These are phyloP conservation scores for Nemopilema nomurai DNA, from an alignment of 30 jellyfish, hydroid and myxozoan species.

Conservation along the genomic window DNA sequence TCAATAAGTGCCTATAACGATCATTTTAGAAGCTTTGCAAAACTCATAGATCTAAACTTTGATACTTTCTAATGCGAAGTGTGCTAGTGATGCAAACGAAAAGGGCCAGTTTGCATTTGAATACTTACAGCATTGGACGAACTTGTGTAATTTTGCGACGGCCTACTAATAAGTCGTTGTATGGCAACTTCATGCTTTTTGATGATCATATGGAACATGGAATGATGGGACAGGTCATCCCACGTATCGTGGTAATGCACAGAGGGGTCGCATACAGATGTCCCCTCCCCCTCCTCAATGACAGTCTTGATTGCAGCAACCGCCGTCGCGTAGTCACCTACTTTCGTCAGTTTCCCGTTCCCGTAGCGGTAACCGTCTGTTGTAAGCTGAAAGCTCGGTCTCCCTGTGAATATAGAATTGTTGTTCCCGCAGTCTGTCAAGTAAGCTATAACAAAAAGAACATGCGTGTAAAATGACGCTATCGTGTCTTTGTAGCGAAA, in stretches of 20 bases:
- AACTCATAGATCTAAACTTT: no score
- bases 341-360: constrained; percentile 45
- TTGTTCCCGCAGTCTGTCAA: constrained; percentile 58
- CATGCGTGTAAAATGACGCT: constrained; percentile 51
- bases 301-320: constrained; percentile 35
- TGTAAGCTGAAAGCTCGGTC: constrained; percentile 25
- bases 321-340: constrained; percentile 48
- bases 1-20: no score
- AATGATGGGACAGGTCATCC: constrained; percentile 57
- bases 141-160: background rate
- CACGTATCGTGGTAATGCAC: constrained; percentile 31
- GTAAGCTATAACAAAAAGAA: constrained; percentile 26
- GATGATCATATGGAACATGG: constrained; percentile 42
- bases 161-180: background rate
- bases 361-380: constrained; percentile 49
- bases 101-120: background rate
- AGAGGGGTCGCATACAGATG: constrained; percentile 58
- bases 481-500: constrained; percentile 20
- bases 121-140: constrained; percentile 26
- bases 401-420: constrained; percentile 51
- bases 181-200: constrained; percentile 17
- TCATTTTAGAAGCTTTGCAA: background rate
- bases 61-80: background rate
- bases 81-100: background rate
- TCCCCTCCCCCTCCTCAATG: constrained; percentile 65